Evolutionary conservation across 2,113 vertebrate species (phyloP).

Genomic region (Fukomys damarensis): DNA sequence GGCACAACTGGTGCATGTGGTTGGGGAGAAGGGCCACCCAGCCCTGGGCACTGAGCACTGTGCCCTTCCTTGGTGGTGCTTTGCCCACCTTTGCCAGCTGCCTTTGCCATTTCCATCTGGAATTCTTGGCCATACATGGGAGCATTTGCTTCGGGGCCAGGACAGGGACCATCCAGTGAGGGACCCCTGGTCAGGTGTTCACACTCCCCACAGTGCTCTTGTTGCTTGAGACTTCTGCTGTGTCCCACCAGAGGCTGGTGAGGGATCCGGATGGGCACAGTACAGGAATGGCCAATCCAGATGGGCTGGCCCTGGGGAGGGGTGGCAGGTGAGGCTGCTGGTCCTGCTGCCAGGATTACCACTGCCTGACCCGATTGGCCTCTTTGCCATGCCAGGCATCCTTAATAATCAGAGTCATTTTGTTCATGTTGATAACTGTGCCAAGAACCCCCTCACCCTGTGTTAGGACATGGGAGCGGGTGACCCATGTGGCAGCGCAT

Average conservation of each 20-base stretch:
- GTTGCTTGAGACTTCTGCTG: background rate
- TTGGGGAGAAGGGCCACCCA: rapidly evolving
- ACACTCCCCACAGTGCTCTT: no score
- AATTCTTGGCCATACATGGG: rapidly evolving
- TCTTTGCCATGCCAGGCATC: rapidly evolving
- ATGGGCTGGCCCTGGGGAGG: background rate
- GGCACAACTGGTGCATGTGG: rapidly evolving
- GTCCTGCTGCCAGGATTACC: background rate
- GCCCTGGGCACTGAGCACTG: rapidly evolving
- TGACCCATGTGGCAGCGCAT: slow-evolving; percentile 2
- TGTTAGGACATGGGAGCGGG: background rate
- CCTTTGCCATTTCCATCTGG: no score
- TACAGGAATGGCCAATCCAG: background rate
- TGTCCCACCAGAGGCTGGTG: no score
- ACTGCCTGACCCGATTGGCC: background rate
- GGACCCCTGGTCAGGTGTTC: background rate
- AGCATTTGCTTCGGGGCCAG: background rate
- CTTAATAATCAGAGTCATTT: background rate
- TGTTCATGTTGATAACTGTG: slow-evolving; percentile 65
- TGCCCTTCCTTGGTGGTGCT: background rate
- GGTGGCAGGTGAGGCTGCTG: background rate
- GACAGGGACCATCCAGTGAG: background rate
- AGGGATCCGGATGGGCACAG: background rate
- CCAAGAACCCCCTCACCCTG: slow-evolving; percentile 51
- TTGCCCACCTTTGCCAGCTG: no score